These are phyloP conservation scores for Acrocephalus kingi DNA, from an alignment of 2,113 vertebrate species.

Conservation along the genomic window DNA sequence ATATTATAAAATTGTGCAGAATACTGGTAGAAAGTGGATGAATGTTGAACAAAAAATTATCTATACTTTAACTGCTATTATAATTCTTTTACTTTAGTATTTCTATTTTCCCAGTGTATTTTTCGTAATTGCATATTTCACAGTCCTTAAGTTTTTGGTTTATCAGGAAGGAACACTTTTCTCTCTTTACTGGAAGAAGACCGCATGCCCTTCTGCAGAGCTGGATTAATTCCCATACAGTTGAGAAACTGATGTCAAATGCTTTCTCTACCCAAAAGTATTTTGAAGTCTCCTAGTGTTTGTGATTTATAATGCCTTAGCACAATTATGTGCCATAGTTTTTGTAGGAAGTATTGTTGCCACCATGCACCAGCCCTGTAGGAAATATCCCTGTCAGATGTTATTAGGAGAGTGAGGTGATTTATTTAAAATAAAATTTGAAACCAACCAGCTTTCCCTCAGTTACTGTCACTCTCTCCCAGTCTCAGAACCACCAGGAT, in stretches of 20 bases:
- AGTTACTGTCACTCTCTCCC: background rate
- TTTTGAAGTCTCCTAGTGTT: background rate
- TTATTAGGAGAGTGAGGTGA: background rate
- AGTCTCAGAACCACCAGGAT: background rate
- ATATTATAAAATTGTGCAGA: background rate
- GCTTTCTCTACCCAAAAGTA: background rate
- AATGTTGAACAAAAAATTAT: background rate
- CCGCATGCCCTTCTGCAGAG: background rate
- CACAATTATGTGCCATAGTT: background rate
- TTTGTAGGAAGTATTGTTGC: background rate
- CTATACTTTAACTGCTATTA: background rate
- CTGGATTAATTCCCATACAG: background rate
- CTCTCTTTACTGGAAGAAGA: background rate
- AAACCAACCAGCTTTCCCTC: background rate
- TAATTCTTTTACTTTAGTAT: background rate
- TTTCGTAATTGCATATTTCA: background rate
- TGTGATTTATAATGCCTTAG: background rate
- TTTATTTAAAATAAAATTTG: background rate
- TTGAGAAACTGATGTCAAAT: background rate
- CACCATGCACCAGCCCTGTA: background rate
- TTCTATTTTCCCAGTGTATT: background rate
- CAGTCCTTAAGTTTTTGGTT: background rate
- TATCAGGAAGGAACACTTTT: background rate
- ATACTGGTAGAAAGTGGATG: background rate
- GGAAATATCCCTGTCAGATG: background rate